Percentiles rank a stretch among this genome's conserved stretches.
phyloP scores from a whole-genome alignment of 1,140 invertebrate genomes.

The Halyomorpha halys region DNA sequence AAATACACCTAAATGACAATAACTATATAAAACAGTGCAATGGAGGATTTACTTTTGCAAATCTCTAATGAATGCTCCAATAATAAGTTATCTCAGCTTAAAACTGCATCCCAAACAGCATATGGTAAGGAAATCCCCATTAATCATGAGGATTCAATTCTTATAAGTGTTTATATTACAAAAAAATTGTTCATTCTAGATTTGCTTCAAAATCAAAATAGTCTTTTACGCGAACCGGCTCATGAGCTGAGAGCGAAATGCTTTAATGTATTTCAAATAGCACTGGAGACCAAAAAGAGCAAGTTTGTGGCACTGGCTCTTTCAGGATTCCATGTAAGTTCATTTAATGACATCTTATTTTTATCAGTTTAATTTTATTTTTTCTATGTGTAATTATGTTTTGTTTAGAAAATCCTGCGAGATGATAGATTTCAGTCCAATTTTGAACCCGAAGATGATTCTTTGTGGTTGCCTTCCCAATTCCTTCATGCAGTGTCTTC shows the following conservation, averaged over 20 bases:
- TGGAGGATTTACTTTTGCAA: slow-evolving; percentile 73
- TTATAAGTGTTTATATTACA: background rate
- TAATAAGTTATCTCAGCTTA: slow-evolving; percentile 55
- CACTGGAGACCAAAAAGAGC: slow-evolving; percentile 75
- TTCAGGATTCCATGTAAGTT: slow-evolving; percentile 71
- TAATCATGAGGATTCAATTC: background rate
- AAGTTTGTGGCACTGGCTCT: slow-evolving; percentile 71
- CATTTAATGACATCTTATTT: background rate
- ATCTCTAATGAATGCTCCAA: slow-evolving; percentile 65
- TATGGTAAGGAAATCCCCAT: slow-evolving; percentile 46
- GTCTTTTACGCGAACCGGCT: slow-evolving; percentile 62
- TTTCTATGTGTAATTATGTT: background rate
- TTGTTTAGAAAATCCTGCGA: slow-evolving; percentile 67
- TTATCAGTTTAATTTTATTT: slow-evolving; percentile 19
- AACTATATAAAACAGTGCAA: slow-evolving; percentile 32
- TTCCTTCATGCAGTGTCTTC: slow-evolving; percentile 70
- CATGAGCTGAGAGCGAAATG: slow-evolving; percentile 74
- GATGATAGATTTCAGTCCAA: slow-evolving; percentile 86
- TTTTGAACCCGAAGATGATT: slow-evolving; percentile 82
- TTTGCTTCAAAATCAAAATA: slow-evolving; percentile 68
- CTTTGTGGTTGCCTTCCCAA: slow-evolving; percentile 80
- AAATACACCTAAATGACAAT: too few relatives aligned
- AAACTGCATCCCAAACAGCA: slow-evolving; percentile 67
- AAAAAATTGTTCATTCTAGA: slow-evolving; percentile 45
- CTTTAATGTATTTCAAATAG: slow-evolving; percentile 67